Conservation (phyloP, 1,140 invertebrate species). For the Drosophila nigrodunni region DNA sequence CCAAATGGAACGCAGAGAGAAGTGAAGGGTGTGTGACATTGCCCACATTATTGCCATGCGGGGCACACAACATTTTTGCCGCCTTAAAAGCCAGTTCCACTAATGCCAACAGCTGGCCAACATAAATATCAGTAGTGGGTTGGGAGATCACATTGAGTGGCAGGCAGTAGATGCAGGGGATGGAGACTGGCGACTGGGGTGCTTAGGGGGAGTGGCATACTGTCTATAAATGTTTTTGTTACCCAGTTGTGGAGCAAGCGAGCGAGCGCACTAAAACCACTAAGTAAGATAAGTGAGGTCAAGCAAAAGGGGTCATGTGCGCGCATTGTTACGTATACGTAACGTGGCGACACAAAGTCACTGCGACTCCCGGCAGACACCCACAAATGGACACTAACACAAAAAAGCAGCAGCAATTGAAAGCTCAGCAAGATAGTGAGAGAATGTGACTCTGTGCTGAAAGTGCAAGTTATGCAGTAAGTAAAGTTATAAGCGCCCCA, state of each 20-base stretch:
- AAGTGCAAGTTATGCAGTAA: conserved; percentile 37
- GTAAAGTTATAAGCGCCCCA: conserved; percentile 31
- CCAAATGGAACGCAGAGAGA: not conserved
- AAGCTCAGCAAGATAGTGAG: conserved; percentile 51
- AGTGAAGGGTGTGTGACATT: conserved; percentile 6
- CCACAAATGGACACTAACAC: conserved; percentile 33
- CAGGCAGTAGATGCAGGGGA: not conserved
- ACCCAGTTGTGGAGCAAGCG: conserved; percentile 30
- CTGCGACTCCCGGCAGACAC: conserved; percentile 8
- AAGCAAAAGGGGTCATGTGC: conserved; percentile 82
- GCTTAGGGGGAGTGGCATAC: conserved; percentile 12
- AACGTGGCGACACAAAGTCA: conserved; percentile 38
- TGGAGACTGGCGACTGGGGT: not conserved
- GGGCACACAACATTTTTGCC: conserved; percentile 59
- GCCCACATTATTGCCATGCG: conserved; percentile 62
- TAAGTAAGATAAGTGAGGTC: conserved; percentile 83
- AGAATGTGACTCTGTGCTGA: conserved; percentile 15
- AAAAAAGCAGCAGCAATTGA: conserved; percentile 26
- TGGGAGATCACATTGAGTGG: conserved; percentile 27
- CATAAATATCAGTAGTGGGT: conserved; percentile 67
- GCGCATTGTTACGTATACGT: conserved; percentile 72
- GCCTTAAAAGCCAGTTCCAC: conserved; percentile 80
- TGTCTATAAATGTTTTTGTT: conserved; percentile 70
- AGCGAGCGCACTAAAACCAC: conserved; percentile 71
- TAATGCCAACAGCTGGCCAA: conserved; percentile 80